Percentiles rank a stretch among this genome's conserved stretches.
Conservation (phyloP, 2,888 invertebrate genomes). For the Choreutis nemorana region DNA sequence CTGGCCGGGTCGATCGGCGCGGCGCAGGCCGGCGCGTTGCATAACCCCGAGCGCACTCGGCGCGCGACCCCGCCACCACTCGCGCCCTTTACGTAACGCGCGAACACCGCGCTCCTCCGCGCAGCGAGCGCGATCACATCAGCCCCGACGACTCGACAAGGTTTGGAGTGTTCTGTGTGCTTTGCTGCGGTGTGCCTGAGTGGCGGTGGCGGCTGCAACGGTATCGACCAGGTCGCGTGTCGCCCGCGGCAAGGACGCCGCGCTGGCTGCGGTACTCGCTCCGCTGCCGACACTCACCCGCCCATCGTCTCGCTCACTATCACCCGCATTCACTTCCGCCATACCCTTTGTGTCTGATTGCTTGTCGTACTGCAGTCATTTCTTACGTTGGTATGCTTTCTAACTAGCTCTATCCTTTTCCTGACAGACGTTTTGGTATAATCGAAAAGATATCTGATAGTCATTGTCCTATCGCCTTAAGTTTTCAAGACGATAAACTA, state of each 20-base stretch:
- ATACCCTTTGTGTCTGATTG: constrained; percentile 9
- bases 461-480: too few species aligned
- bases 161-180: too few species aligned
- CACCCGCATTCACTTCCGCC: constrained; percentile 7
- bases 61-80: constrained; percentile 56
- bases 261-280: constrained; percentile 50
- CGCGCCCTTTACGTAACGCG: constrained; percentile 63
- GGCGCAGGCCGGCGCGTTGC: constrained; percentile 59
- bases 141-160: too few species aligned
- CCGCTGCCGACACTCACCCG: constrained; percentile 20
- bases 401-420: too few species aligned
- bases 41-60: constrained; percentile 60
- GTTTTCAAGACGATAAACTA: too few species aligned
- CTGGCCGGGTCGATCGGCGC: constrained; percentile 62
- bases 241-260: constrained; percentile 56
- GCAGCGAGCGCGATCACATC: too few species aligned
- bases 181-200: too few species aligned
- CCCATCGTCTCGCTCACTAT: constrained; percentile 17
- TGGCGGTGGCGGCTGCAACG: too few species aligned
- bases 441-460: too few species aligned
- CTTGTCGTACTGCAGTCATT: constrained; percentile 13
- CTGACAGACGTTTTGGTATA: too few species aligned
- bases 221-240: too few species aligned
- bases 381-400: too few species aligned
- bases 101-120: constrained; percentile 39